Evolutionary conservation across 1,140 invertebrate species (phyloP), one percentile per base, ranked within the genome.

Genomic region (Saccostrea glomerata): DNA sequence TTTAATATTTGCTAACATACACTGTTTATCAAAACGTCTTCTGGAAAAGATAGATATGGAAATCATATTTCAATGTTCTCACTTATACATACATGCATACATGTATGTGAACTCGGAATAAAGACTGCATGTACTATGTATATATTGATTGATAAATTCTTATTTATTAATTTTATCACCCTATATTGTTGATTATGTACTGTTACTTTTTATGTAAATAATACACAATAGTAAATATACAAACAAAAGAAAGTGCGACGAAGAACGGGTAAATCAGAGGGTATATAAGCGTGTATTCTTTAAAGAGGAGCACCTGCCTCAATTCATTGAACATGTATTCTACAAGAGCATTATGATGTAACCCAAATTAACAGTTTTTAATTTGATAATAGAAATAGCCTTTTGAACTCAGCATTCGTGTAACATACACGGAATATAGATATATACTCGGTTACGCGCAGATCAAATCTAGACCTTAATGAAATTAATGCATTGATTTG

Each of bases 221-320:
- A 77, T 15, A 77, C 30, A 77, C 70, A 77, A 77, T 77, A 30
- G 70, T 30, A 15, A 77, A 77, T 77, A 30, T 77, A 25, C 70
- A 30, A 36, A 36, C 70, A 77, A 77, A 77, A 77, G 70, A 77
- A 77, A 30, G 70, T 77, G 70, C 70, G 70, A 77, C 36, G 11
- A 13, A 36, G 30, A 36, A 36, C 30, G 30, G 30, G 30, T 36
- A 36, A 36, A 23, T 23, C 70, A 77, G 13, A 77, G 4, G 11
- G 23, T 11, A 77, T 30, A 30, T 17, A 47, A 7, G 47, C 25
- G 12, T 40, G 30, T 77, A 30, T 77, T 77, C 30, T 36, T 36
- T 30, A 11, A 30, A 36, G 4, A 20, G 17, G 30, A 30, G 70
- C 70, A 77, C 70, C 70, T 77, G 70, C 25, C 30, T 36, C 1